Percentiles rank a stretch among this genome's conserved stretches.
These are phyloP conservation scores for Micronycteris hirsuta DNA, from an alignment of 2,113 vertebrate species.

Conservation along the genomic window DNA sequence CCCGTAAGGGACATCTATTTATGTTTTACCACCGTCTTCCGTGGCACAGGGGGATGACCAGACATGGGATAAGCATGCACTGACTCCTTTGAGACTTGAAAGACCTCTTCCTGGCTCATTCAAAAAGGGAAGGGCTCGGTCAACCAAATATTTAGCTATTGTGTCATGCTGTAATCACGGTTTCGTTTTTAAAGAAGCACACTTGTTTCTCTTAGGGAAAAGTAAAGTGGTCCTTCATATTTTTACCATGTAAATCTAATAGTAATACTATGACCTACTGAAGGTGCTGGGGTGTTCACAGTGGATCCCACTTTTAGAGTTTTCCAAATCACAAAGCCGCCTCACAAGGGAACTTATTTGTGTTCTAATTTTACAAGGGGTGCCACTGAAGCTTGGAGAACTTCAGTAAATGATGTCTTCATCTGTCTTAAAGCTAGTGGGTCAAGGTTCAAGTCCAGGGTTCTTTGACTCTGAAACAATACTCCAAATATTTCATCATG, in stretches of 20 bases:
- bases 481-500: background rate
- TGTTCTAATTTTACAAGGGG: background rate
- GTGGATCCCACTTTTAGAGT: background rate
- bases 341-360: background rate
- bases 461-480: background rate
- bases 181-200: background rate
- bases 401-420: background rate
- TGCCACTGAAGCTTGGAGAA: background rate
- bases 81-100: background rate
- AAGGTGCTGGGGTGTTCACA: background rate
- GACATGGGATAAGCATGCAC: background rate
- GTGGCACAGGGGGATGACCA: background rate
- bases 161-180: background rate
- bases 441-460: background rate
- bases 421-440: background rate
- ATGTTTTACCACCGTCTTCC: background rate
- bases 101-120: background rate
- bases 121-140: conserved; percentile 1
- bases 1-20: background rate
- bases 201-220: background rate
- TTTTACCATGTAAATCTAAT: background rate
- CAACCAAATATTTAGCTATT: background rate
- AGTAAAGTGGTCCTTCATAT: background rate
- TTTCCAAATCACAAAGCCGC: background rate
- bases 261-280: background rate